Percentiles rank a stretch among this genome's conserved stretches.
These are phyloP conservation scores for Hestina assimilis DNA, from an alignment of 1,140 invertebrate species.

Conservation along the genomic window DNA sequence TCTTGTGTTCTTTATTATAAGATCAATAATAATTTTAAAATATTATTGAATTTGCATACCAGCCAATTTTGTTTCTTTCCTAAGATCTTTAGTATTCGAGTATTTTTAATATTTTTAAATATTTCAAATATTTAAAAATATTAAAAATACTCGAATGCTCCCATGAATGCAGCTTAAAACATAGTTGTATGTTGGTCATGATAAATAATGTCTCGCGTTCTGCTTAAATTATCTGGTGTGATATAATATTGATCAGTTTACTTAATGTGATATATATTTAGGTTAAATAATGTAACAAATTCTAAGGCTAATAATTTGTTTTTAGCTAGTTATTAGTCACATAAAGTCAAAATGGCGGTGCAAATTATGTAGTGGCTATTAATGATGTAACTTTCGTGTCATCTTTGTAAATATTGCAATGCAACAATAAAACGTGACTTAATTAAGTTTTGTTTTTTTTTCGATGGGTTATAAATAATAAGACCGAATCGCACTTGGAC, in stretches of 20 bases:
- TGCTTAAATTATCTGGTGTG: neutral
- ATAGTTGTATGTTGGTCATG: too few species aligned
- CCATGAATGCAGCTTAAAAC: too few species aligned
- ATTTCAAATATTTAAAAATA: too few species aligned
- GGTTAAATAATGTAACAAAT: conserved; percentile 1
- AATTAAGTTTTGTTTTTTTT: conserved; percentile 15
- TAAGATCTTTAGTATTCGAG: too few species aligned
- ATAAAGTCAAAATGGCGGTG: conserved; percentile 13
- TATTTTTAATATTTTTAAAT: too few species aligned
- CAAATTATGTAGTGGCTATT: conserved; percentile 13
- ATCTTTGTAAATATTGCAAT: conserved; percentile 28
- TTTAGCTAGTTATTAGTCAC: conserved; percentile 3
- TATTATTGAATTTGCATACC: too few species aligned
- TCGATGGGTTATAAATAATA: too few species aligned
- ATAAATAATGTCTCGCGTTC: neutral
- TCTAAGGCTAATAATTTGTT: neutral
- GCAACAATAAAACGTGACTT: conserved; percentile 48
- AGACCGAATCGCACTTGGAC: too few species aligned
- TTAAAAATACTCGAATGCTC: too few species aligned
- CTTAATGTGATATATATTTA: conserved; percentile 14
- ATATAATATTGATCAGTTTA: neutral
- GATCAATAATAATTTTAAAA: too few species aligned
- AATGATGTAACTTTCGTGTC: neutral
- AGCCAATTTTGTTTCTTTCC: too few species aligned
- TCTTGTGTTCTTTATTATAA: too few species aligned